Percentiles rank a stretch among this genome's conserved stretches.
Conservation (phyloP, 1,140 invertebrate genomes). For the Hydropsyche tenuis region DNA sequence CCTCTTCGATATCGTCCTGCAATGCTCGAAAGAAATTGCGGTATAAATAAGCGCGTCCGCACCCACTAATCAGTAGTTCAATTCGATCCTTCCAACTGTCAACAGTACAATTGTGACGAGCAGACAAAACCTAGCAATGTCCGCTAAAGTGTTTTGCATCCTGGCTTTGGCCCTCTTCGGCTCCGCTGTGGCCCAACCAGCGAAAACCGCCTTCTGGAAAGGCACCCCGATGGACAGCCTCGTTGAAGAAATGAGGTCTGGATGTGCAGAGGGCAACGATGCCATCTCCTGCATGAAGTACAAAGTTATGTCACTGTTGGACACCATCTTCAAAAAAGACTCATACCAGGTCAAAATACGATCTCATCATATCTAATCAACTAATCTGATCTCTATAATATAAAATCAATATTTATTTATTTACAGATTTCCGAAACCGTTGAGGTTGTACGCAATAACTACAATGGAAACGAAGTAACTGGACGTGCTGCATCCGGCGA, state of each 20-base stretch:
- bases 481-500: constrained; percentile 66
- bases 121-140: constrained; percentile 55
- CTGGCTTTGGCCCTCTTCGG: constrained; percentile 61
- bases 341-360: constrained; percentile 66
- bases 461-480: constrained; percentile 64
- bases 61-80: constrained; percentile 61
- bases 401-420: background rate
- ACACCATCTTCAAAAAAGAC: constrained; percentile 79
- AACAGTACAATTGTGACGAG: constrained; percentile 54
- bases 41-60: constrained; percentile 62
- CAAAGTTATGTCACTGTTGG: constrained; percentile 77
- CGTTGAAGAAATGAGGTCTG: constrained; percentile 74
- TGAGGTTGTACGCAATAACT: constrained; percentile 75
- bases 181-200: constrained; percentile 65
- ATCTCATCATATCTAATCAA: background rate
- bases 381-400: background rate
- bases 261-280: constrained; percentile 76
- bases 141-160: constrained; percentile 60
- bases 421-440: constrained; percentile 73
- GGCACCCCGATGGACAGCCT: constrained; percentile 72
- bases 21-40: constrained; percentile 57
- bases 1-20: background rate
- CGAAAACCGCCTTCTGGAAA: constrained; percentile 72
- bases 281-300: constrained; percentile 82
- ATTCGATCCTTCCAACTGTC: constrained; percentile 56